Base-by-base conservation (phyloP, 2,888 invertebrate genomes). In the Platycheirus albimanus region DNA sequence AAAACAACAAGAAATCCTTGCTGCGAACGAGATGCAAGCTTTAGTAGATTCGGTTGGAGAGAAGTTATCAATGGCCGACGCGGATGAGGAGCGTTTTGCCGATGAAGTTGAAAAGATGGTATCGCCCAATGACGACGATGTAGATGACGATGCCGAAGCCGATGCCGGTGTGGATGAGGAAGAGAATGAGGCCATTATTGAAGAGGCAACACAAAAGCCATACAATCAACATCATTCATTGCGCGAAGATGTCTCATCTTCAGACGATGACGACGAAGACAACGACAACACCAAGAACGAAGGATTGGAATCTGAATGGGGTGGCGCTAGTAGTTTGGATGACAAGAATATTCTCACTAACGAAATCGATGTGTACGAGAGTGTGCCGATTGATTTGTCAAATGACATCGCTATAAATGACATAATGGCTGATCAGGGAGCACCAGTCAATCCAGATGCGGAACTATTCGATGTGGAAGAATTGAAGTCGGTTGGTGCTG, bases 381-480 rank as follows among this genome's bases (percentile, higher is more conserved):
- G 85, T 52, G 85, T 86, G 43, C 90, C 90, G 38, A 85, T 89
- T 36, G 91, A 91, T 87, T 86, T 91, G 66, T 90, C 90, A 63
- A 90, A 91, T 85, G 91, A 91, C 77, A 90, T 91, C 85, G 89
- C 88, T 8, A 88, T 91, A 36, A 91, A 91, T 80, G 88, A 91
- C 85, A 81, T 88, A 56, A 86, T 90, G 17, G 90, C 90, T 15
- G 88, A 89, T 36, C 87, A 89, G 79, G 86, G 88, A 43, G 89
- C 88, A 30, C 88, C 89, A 7, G 52, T 85, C 15, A 88, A 91
- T 88, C 90, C 91, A n/a, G 89, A 91, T 84, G 91, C 91, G 0
- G 91, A 91, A 77, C 75, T 90, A 7, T 86, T 90, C 75, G 86
- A 86, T 41, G 85, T 87, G 8, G 85, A 85, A 13, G 67, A 67